Percentiles rank a stretch among this genome's conserved stretches.
Conservation (phyloP, 1,140 invertebrate genomes). For the Saccostrea echinata region DNA sequence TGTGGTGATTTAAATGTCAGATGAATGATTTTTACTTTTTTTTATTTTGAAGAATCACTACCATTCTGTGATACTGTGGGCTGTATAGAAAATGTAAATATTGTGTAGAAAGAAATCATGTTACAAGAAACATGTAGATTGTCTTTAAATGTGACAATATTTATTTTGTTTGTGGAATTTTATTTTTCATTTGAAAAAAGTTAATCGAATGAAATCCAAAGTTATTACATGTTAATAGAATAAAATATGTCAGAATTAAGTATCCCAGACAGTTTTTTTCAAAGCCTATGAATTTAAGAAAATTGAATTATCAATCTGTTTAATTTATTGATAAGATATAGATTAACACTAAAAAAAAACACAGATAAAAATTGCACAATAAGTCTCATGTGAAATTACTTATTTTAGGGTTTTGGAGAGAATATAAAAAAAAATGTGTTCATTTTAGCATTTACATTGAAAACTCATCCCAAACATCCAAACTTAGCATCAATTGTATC, state of each 20-base stretch:
- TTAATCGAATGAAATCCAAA: slow-evolving; percentile 24
- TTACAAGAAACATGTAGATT: neutral
- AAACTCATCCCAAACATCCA: neutral
- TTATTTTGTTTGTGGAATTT: neutral
- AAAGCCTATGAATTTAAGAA: neutral
- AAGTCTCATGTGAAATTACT: neutral
- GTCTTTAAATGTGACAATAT: slow-evolving; percentile 4
- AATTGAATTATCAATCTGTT: neutral
- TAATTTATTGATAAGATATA: neutral
- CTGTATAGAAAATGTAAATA: neutral
- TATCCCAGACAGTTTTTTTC: neutral
- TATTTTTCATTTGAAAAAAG: neutral
- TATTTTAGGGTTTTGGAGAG: neutral
- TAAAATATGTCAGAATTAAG: neutral
- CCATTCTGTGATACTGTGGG: slow-evolving; percentile 13
- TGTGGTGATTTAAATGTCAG: neutral
- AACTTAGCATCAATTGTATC: neutral
- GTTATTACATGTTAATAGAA: neutral
- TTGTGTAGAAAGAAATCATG: neutral
- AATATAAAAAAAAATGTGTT: neutral
- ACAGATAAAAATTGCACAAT: neutral
- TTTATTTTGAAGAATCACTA: neutral
- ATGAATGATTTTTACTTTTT: neutral
- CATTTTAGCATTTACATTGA: neutral
- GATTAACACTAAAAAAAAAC: neutral